A percentile compares a stretch with the other conserved stretches of the same genome.
These are phyloP conservation scores for Equus quagga DNA, from an alignment of 2,113 vertebrate species.

Conservation along the genomic window DNA sequence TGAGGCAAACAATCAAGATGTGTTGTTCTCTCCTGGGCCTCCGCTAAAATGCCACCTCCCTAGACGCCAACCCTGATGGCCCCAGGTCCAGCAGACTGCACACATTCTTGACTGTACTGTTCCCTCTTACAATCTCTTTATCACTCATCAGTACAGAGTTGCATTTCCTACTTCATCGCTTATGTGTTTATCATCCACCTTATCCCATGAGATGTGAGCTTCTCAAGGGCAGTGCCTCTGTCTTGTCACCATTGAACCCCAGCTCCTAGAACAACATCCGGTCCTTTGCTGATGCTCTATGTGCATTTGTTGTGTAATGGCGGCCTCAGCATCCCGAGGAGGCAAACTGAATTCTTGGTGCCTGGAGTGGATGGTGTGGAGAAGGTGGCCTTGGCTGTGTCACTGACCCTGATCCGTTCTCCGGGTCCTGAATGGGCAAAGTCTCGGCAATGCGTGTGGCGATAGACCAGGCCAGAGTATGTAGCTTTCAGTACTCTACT, in stretches of 20 bases:
- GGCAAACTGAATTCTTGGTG: not conserved
- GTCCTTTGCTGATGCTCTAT: too few species aligned
- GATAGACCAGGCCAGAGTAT: rapidly evolving
- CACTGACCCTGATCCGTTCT: rapidly evolving
- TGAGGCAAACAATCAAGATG: not conserved
- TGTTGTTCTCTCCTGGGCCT: not conserved
- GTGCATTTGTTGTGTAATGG: rapidly evolving
- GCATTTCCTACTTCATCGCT: not conserved
- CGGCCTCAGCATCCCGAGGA: not conserved
- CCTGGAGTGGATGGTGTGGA: not conserved
- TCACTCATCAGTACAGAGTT: not conserved
- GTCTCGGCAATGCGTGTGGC: rapidly evolving
- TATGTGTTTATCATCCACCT: not conserved
- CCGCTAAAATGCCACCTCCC: not conserved
- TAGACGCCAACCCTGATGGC: not conserved
- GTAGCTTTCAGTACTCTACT: too few species aligned
- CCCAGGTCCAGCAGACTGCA: rapidly evolving
- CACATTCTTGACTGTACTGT: not conserved
- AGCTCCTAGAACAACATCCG: not conserved
- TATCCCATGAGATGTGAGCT: rapidly evolving
- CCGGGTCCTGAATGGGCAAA: not conserved
- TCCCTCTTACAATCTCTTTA: not conserved
- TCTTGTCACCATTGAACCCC: not conserved
- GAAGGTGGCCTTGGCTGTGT: not conserved
- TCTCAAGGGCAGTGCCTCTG: not conserved